Evolutionary conservation across 2,888 invertebrate genomes (phyloP), one percentile per base, ranked within the genome.

Genomic region (Xylophagus ater): DNA sequence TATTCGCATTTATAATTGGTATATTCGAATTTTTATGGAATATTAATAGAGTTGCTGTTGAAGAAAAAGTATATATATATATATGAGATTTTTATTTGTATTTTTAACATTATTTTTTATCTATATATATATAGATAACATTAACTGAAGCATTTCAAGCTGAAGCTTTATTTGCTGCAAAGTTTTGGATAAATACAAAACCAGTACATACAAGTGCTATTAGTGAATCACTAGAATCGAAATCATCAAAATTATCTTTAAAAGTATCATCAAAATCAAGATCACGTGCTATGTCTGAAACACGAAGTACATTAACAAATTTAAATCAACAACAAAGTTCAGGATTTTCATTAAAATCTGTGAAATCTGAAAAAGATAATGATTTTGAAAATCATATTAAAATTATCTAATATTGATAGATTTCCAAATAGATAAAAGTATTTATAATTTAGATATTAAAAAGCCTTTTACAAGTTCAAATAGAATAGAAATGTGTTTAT

Each of bases 21-120:
- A 60, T 88, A 7, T 67, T 80, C 14, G 92, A 96, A 59, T 90
- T 93, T 56, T 63, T 88, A 13, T 78, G 88, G 76, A 86, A 89
- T 58, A 78, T 87, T 2, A 73, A 81, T 48, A 73, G 82, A 54
- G 76, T 86, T 34, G 76, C 84, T 17, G 78, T 81, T 2, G 76
- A 78, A 42, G 81, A 85, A 60, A 81, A 78, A 70, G 87, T 86
- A 56, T 18, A 4, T 23, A 23, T 30, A 30, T 2, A 12, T 30
- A 5, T 6, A 13, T 14, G 30, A 33, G 29, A 24, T 25, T 13
- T 24, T 17, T 17, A 31, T 59, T 61, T 48, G 26, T 29, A 6
- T 15, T n/a, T 24, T 30, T n/a, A 8, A 23, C 10, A 24, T 28
- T 42, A n/a, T 12, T 40, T n/a, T 6, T 8, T 6, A n/a, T 17